Evolutionary conservation across 2,797 vertebrate genomes (phyloP), one percentile per base, ranked within the genome.

Genomic region (Hyperoplus immaculatus): DNA sequence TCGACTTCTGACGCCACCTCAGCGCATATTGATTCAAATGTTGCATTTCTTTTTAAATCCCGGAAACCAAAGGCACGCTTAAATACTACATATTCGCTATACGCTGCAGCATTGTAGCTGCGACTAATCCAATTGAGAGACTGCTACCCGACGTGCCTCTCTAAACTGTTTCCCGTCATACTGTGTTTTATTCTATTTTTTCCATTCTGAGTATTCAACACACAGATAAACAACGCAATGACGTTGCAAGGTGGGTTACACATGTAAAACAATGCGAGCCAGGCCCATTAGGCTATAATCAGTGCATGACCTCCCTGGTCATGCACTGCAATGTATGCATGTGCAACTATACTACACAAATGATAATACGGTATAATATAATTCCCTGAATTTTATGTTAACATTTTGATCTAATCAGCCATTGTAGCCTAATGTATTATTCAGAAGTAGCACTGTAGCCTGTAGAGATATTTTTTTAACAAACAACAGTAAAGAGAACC

Each of bases 81-180:
- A 57, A 82, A 81, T 14, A 55, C 68, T 65, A 70, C 68, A 57
- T 65, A 69, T 78, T 85, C 81, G 80, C 83, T 69, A 50, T 72
- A 29, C 85, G 88, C 89, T 88, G 91, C 94, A 93, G 92, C 93
- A 87, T 87, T 82, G 82, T 80, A 69, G 65, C 86, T 93, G 91
- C 88, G 91, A 92, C 90, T 92, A 91, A 93, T 91, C 85, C 88
- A 84, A 81, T 81, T 62, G 87, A 80, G 76, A 72, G 80, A 82
- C 75, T 49, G 77, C 74, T 75, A 70, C 70, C 77, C 72, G 47
- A 72, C 80, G 56, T 66, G 85, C 76, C 82, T 66, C 84, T 68
- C 74, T 3, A 29, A 50, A 79, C 73, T 70, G 77, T 86, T 73
- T 36, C 62, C 80, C 74, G 66, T 72, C 64, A 75, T 68, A 36